Evolutionary conservation across 2,888 invertebrate genomes (phyloP).

Genomic region (Diarsia dahlii): DNA sequence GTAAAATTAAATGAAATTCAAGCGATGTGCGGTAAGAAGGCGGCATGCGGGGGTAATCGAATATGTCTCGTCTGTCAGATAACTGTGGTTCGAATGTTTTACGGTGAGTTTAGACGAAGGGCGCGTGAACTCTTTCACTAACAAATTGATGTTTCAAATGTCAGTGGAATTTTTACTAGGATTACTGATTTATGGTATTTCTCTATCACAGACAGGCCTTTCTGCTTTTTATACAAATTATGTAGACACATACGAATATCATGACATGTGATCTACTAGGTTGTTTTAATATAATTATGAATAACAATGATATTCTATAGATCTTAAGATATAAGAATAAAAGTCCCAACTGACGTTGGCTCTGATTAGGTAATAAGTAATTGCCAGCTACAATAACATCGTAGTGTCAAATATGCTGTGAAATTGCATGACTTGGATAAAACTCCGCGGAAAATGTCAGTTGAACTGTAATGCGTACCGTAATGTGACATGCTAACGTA

Average conservation of each 20-base stretch:
- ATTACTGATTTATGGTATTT: neutral
- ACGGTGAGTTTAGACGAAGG: conserved; percentile 21
- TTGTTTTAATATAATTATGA: too few relatives aligned
- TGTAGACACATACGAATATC: too few relatives aligned
- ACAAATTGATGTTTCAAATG: conserved; percentile 6
- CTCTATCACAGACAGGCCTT: neutral
- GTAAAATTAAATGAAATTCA: conserved; percentile 56
- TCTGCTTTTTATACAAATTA: neutral
- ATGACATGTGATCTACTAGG: too few relatives aligned
- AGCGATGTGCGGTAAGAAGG: neutral
- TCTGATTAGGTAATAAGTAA: neutral
- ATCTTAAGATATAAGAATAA: neutral
- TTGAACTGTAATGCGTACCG: neutral
- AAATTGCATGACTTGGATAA: neutral
- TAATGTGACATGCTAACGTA: neutral
- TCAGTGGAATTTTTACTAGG: conserved; percentile 10
- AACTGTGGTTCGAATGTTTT: conserved; percentile 48
- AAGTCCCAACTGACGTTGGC: neutral
- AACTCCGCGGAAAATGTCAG: neutral
- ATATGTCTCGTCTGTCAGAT: conserved; percentile 44
- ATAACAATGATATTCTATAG: too few relatives aligned
- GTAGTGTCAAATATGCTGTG: neutral
- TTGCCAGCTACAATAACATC: neutral
- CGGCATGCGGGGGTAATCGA: conserved; percentile 26
- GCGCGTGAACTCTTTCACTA: neutral